phyloP scores from a whole-genome alignment of 2,113 vertebrate genomes.

The Emydocephalus ijimae region DNA sequence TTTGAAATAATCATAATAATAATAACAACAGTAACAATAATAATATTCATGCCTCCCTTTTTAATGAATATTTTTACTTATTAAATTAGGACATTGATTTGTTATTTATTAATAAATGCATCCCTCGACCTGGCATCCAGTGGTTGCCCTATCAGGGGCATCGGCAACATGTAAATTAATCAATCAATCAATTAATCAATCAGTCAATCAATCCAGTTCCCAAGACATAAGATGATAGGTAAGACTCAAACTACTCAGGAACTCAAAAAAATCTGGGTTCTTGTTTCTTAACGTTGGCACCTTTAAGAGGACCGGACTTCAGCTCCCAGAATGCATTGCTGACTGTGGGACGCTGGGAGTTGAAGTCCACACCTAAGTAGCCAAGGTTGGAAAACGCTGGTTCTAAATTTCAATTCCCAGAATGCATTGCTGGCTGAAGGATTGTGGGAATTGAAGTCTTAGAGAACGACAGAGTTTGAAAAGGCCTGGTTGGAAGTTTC shows the following conservation, averaged over 20 bases:
- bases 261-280: neutral
- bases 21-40: fast-evolving
- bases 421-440: no score
- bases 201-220: neutral
- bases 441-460: no score
- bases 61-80: neutral
- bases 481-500: no score
- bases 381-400: neutral
- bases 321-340: neutral
- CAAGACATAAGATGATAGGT: neutral
- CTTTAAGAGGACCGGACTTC: neutral
- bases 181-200: no score
- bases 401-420: neutral
- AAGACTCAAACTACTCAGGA: neutral
- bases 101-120: neutral
- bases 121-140: neutral
- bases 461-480: no score
- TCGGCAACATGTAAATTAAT: neutral
- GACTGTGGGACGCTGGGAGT: neutral
- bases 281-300: neutral
- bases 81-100: neutral
- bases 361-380: neutral
- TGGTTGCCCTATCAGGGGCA: no score
- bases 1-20: no score
- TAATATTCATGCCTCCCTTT: neutral